A percentile compares a stretch with the other conserved stretches of the same genome.
These are phyloP conservation scores for Pseudochaenichthys georgianus DNA, from an alignment of 2,797 vertebrate genomes.

Conservation along the genomic window DNA sequence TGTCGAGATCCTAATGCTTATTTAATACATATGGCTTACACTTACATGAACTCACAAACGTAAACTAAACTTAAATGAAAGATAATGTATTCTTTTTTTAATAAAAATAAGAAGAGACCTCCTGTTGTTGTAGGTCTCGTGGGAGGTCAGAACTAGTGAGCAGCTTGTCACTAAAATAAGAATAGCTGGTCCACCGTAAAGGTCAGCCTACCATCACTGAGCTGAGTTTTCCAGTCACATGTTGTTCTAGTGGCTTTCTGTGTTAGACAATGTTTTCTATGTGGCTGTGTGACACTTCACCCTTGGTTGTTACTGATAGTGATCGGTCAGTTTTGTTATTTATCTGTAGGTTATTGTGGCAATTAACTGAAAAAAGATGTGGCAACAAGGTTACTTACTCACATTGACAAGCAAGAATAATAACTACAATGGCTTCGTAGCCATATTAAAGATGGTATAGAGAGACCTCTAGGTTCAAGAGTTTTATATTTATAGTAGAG, in stretches of 20 bases:
- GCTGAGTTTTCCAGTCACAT: neutral
- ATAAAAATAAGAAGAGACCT: no score
- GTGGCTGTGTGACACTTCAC: neutral
- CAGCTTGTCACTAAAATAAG: no score
- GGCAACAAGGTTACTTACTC: constrained; percentile 7
- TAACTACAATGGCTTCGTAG: constrained; percentile 7
- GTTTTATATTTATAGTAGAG: constrained; percentile 58
- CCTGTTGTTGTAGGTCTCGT: no score
- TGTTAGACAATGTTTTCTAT: neutral
- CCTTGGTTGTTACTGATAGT: neutral
- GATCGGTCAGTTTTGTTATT: constrained; percentile 1
- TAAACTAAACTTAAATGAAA: no score
- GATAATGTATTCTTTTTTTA: no score
- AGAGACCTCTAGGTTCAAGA: constrained; percentile 38
- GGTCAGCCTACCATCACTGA: no score
- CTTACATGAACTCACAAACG: no score
- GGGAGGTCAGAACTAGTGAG: no score
- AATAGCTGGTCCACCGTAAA: no score
- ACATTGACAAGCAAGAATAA: constrained; percentile 14
- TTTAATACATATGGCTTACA: no score
- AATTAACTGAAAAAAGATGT: neutral
- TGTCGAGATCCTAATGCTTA: no score
- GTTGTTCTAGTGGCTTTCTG: neutral
- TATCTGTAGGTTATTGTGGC: neutral
- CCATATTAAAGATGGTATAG: constrained; percentile 57